These are phyloP conservation scores for Macropus fuliginosus DNA, from an alignment of 2,797 vertebrate species.

Conservation along the genomic window DNA sequence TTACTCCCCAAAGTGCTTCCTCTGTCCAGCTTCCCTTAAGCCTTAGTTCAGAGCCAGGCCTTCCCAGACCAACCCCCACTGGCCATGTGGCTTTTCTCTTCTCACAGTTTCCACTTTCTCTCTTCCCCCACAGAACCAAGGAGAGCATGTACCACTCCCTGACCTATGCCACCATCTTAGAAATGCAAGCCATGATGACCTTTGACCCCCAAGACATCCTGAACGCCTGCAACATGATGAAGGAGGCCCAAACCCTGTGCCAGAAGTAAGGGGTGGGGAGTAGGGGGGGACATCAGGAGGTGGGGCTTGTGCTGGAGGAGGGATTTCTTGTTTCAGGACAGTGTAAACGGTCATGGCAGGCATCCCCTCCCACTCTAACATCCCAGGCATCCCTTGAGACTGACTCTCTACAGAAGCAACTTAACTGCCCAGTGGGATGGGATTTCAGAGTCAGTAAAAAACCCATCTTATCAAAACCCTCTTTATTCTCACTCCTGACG, in stretches of 20 bases:
- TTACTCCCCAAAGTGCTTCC: background rate
- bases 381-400: background rate
- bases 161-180: slow-evolving; percentile 96
- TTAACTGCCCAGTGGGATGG: background rate
- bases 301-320: background rate
- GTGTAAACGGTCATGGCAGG: background rate
- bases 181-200: slow-evolving; percentile 99
- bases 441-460: background rate
- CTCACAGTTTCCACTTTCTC: background rate
- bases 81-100: background rate
- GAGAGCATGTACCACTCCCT: slow-evolving; percentile 98
- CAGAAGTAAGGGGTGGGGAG: slow-evolving; percentile 87
- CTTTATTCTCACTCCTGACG: background rate
- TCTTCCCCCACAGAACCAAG: slow-evolving; percentile 89
- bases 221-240: slow-evolving; percentile 95
- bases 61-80: background rate
- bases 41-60: too few relatives aligned
- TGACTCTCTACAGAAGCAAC: background rate
- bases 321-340: background rate
- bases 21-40: too few relatives aligned
- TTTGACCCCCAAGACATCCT: slow-evolving; percentile 96
- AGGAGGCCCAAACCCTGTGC: slow-evolving; percentile 95
- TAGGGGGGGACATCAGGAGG: background rate
- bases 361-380: background rate
- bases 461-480: background rate